Evolutionary conservation across 2,888 invertebrate genomes (phyloP).

Genomic region (Scaeva pyrastri): DNA sequence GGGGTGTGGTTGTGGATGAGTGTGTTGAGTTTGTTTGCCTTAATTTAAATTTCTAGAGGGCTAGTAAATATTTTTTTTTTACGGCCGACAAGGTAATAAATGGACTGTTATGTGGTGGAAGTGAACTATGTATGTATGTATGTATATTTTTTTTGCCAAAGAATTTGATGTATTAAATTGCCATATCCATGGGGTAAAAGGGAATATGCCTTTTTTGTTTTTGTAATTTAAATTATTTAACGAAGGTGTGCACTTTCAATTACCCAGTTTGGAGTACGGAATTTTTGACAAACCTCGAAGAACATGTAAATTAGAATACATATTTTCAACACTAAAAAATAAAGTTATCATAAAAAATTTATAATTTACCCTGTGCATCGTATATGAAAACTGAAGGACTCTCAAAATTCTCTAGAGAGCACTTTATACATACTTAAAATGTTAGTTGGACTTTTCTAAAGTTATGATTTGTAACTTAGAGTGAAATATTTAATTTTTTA

Average conservation of each 20-base stretch:
- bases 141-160: background rate
- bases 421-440: background rate
- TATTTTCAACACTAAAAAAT: background rate
- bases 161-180: too few species aligned
- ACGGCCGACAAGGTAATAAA: slow-evolving; percentile 7
- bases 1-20: background rate
- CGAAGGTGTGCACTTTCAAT: slow-evolving; percentile 4
- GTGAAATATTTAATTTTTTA: background rate
- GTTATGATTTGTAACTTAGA: background rate
- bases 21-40: slow-evolving; percentile 1
- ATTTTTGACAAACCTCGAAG: too few species aligned
- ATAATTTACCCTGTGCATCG: background rate
- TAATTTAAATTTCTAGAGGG: slow-evolving; percentile 18
- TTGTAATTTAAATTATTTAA: background rate
- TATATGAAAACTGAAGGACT: background rate
- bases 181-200: too few species aligned
- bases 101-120: slow-evolving; percentile 22
- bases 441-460: background rate
- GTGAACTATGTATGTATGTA: background rate
- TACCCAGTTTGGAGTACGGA: background rate
- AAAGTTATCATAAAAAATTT: background rate
- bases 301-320: background rate
- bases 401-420: background rate
- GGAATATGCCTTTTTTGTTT: too few species aligned
- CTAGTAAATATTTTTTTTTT: slow-evolving; percentile 42